Base-by-base conservation (phyloP, 1,140 invertebrate genomes). In the Polypedilum vanderplanki region DNA sequence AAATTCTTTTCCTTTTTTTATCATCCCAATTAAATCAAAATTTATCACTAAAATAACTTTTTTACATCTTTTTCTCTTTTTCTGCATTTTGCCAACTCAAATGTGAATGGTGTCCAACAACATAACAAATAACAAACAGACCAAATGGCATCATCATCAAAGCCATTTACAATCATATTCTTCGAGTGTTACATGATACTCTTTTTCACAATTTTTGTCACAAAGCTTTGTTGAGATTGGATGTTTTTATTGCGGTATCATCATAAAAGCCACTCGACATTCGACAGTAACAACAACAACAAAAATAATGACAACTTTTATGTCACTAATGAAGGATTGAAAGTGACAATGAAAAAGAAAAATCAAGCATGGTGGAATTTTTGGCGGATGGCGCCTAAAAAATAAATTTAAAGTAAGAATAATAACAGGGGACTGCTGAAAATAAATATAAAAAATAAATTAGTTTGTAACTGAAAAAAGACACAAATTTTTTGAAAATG, bases 211-310 rank as follows among this genome's bases (percentile, higher is more conserved):
- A 70, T 70, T 18, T 70, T 70, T 10, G 17, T 70, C 20, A 70
- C 65, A 70, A 70, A 70, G 65, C 65, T 70, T 70, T 70, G 65
- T 70, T 70, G 65, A 70, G 65, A 70, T 70, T 70, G 65, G 65
- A 70, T 70, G 1, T 70, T 20, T 70, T 70, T 70, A 22, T 20
- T 70, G 17, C 46, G 46, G n/a, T 57, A 57, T 57, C 46, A 57
- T 57, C 46, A 57, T n/a, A 57, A 57, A n/a, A 57, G 46, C 46
- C 46, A 57, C 46, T 57, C 15, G n/a, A 57, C 46, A 57, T 57
- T 57, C 46, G 24, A 33, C 24, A 57, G 3, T 1, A 57, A 57
- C 46, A 15, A 57, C 12, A 12, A 57, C 12, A 57, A 57, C n/a
- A n/a, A 57, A 57, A n/a, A 12, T 46, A 46, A 46, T 10, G 15